phyloP scores from a whole-genome alignment of 37 sponge, comb jelly and placozoan genomes.

The Aplysina aerophoba region DNA sequence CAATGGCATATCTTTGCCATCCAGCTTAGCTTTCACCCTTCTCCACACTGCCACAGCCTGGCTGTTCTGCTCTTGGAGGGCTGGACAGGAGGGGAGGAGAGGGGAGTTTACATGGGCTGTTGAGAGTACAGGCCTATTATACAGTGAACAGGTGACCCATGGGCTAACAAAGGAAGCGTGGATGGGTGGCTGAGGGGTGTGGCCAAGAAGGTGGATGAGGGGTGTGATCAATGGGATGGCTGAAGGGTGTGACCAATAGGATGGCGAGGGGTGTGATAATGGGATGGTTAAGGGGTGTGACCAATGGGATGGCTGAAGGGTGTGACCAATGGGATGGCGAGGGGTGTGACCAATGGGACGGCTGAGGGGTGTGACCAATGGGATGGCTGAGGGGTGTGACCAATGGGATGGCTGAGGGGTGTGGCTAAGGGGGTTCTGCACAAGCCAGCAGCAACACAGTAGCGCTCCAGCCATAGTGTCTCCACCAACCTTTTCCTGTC shows the following conservation, averaged over 20 bases:
- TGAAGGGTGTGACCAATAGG: too few species aligned
- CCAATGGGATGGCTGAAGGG: too few species aligned
- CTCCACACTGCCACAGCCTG: slow-evolving; percentile 93
- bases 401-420: not conserved
- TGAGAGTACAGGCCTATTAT: too few species aligned
- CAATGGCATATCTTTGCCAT: slow-evolving; percentile 88
- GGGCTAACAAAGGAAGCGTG: not conserved
- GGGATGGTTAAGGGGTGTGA: too few species aligned
- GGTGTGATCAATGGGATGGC: not conserved
- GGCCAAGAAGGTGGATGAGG: not conserved
- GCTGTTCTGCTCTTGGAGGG: slow-evolving; percentile 88
- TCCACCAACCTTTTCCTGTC: slow-evolving; percentile 87
- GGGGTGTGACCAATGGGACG: too few species aligned
- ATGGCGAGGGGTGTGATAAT: too few species aligned
- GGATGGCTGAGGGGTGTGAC: not conserved
- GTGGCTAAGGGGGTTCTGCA: not conserved
- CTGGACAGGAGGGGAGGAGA: slow-evolving; percentile 31
- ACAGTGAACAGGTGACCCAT: not conserved
- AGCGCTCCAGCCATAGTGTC: too few species aligned
- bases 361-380: not conserved
- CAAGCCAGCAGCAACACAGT: too few species aligned
- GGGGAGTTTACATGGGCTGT: too few species aligned
- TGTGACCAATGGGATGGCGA: too few species aligned
- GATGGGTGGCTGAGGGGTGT: not conserved
- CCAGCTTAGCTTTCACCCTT: slow-evolving; percentile 94